phyloP scores from a whole-genome alignment of 92 coral and sea anemone species.

The Porites cylindrica region DNA sequence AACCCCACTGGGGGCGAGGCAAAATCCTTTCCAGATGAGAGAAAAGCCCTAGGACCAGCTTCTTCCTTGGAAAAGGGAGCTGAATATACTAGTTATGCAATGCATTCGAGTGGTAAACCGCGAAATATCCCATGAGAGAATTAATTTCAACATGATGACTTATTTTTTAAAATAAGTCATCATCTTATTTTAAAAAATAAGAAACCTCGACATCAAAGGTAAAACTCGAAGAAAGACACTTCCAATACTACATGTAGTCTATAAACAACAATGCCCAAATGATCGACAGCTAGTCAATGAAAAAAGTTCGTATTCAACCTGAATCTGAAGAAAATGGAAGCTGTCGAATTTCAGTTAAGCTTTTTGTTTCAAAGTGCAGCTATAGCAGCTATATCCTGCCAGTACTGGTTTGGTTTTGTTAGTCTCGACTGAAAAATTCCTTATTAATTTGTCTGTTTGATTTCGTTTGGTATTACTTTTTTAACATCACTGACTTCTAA shows the following conservation, averaged over 20 bases:
- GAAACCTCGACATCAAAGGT: slow-evolving; percentile 14
- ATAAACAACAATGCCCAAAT: slow-evolving; percentile 18
- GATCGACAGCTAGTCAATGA: slow-evolving; percentile 10
- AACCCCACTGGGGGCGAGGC: slow-evolving; percentile 19
- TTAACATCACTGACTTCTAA: slow-evolving; percentile 12
- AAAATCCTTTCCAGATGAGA: slow-evolving; percentile 12
- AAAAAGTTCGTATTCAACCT: slow-evolving; percentile 11
- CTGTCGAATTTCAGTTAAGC: background rate
- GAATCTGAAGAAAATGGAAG: slow-evolving; percentile 17
- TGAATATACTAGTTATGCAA: slow-evolving; percentile 10
- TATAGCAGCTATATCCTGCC: slow-evolving; percentile 6
- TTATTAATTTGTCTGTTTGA: slow-evolving; percentile 2
- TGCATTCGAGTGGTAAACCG: background rate
- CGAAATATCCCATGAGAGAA: slow-evolving; percentile 17
- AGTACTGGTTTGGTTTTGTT: background rate
- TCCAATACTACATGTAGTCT: slow-evolving; percentile 21
- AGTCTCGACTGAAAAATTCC: slow-evolving; percentile 11
- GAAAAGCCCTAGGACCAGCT: slow-evolving; percentile 14
- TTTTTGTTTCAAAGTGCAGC: slow-evolving; percentile 15
- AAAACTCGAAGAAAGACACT: slow-evolving; percentile 15
- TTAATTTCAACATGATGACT: background rate
- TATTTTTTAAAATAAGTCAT: background rate
- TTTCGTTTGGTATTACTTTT: background rate
- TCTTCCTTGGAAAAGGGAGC: slow-evolving; percentile 15
- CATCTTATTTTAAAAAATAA: background rate